Evolutionary conservation across 2,888 invertebrate species (phyloP).

Genomic region (Mesochorus sp.): DNA sequence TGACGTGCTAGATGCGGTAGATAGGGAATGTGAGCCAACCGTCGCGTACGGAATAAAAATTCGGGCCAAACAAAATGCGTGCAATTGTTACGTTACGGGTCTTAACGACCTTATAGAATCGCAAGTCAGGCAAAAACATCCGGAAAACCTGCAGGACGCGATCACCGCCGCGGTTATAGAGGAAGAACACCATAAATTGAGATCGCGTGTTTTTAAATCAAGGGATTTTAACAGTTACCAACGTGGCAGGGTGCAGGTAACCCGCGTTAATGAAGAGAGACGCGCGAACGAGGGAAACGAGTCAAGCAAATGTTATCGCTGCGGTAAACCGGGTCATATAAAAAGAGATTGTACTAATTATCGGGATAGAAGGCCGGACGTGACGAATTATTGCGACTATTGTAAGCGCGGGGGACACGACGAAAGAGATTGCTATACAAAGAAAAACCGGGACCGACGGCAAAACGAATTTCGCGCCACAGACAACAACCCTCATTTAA

Average conservation of each 20-base stretch:
- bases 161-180: constrained; percentile 4
- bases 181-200: background rate
- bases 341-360: no score
- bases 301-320: no score
- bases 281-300: no score
- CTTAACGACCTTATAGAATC: constrained; percentile 12
- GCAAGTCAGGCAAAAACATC: constrained; percentile 15
- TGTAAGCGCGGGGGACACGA: background rate
- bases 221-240: no score
- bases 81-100: constrained; percentile 7
- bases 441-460: background rate
- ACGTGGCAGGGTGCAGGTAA: no score
- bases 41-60: background rate
- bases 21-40: constrained; percentile 8
- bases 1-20: constrained; percentile 26
- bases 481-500: constrained; percentile 7
- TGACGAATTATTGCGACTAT: constrained; percentile 12
- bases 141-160: background rate
- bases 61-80: constrained; percentile 7
- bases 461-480: background rate
- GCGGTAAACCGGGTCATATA: no score
- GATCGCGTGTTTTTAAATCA: constrained; percentile 9
- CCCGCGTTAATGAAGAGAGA: no score
- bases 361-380: no score
- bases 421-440: background rate